Conservation (phyloP, 2,797 vertebrate species). For the Scleropages formosus region DNA sequence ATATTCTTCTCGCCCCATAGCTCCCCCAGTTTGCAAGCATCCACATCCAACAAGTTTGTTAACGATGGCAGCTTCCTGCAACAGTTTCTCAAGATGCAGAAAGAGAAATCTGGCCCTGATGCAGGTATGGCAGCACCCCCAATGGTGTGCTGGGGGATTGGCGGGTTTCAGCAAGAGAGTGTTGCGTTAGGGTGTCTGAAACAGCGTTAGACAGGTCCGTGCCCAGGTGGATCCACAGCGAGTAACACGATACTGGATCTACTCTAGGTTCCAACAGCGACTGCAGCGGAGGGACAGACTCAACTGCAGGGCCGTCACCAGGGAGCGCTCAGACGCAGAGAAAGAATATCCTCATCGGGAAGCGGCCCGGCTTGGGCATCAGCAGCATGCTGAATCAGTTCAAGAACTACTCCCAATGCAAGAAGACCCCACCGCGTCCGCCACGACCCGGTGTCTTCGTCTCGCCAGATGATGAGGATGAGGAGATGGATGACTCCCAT, state of each 20-base stretch:
- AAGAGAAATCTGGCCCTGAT: slow-evolving; percentile 72
- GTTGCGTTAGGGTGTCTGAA: not conserved
- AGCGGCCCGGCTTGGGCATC: slow-evolving; percentile 76
- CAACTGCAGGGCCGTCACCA: slow-evolving; percentile 40
- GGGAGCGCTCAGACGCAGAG: slow-evolving; percentile 54
- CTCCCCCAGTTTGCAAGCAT: slow-evolving; percentile 57
- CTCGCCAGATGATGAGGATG: slow-evolving; percentile 79
- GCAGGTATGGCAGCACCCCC: slow-evolving; percentile 48
- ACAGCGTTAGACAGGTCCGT: not conserved
- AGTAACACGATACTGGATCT: not conserved
- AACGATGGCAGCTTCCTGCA: slow-evolving; percentile 98
- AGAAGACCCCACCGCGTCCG: slow-evolving; percentile 75
- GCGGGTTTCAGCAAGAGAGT: not conserved
- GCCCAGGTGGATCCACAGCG: not conserved
- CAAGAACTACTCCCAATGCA: slow-evolving; percentile 81
- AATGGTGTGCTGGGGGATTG: not conserved
- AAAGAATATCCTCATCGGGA: slow-evolving; percentile 77
- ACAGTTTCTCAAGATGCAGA: slow-evolving; percentile 95
- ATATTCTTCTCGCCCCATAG: slow-evolving; percentile 43
- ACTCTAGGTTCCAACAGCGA: slow-evolving; percentile 56
- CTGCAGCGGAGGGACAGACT: slow-evolving; percentile 38
- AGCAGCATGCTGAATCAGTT: slow-evolving; percentile 82
- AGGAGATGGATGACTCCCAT: slow-evolving; percentile 77
- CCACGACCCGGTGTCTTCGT: slow-evolving; percentile 87
- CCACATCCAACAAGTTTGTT: slow-evolving; percentile 86